Evolutionary conservation across 2,113 vertebrate species (phyloP), one percentile per base, ranked within the genome.

Genomic region (Eretmochelys imbricata): DNA sequence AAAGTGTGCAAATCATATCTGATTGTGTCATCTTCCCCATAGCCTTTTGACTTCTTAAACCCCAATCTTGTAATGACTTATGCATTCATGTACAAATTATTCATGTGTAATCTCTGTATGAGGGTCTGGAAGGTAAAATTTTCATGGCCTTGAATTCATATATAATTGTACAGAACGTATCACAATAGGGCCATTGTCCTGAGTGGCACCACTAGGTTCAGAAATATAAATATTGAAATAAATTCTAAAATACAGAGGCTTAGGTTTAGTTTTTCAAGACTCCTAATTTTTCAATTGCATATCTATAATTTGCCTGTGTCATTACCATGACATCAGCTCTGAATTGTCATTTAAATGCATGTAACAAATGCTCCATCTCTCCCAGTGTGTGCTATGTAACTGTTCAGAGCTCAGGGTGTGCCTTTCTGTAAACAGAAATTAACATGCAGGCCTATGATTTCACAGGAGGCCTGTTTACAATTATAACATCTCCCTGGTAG

Each of bases 381-480:
- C 54, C 38, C 65, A 55, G 31, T 49, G 48, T 13, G 29, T 38
- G 0, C 0, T 20, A 35, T 7, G 25, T 42, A 5, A n/a, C 69
- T 42, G 20, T 72, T 8, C 1, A 46, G 29, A 42, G 72, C 51
- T 51, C 14, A 2, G 6, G 6, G 22, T 14, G 29, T 48, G 72
- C 75, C 20, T 17, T 80, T 80, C 12, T 14, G 48, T 80, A 14
- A n/a, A 57, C 27, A 31, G 46, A 53, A 76, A 76, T 76, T 5
- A 59, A 38, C 51, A 54, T 54, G 54, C 53, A 16, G 22, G 17
- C 57, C 59, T 62, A 62, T 53, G 51, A 62, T 48, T 89, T 53
- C 59, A 62, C n/a, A 22, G 27, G 16, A 31, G 5, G 1, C 54
- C 19, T 5, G 31, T 48, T 35, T 78, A 38, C 48, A 82, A 25